phyloP scores from a whole-genome alignment of 1,140 invertebrate genomes.

The Mamestra configurata region DNA sequence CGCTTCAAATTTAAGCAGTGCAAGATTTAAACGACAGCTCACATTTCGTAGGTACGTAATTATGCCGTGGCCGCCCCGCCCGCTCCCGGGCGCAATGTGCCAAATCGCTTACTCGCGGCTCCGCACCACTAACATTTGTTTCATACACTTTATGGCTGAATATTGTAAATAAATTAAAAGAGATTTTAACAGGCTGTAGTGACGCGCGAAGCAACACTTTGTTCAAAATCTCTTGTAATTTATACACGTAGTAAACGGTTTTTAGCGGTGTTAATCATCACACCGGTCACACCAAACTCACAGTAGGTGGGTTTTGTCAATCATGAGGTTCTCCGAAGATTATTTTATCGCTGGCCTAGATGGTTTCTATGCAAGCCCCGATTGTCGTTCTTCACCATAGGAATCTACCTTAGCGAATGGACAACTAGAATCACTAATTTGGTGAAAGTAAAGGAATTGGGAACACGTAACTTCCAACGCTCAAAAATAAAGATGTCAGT shows the following conservation, averaged over 20 bases:
- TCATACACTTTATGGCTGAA: slow-evolving; percentile 30
- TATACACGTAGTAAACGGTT: slow-evolving; percentile 20
- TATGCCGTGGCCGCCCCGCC: slow-evolving; percentile 63
- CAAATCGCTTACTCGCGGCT: slow-evolving; percentile 84
- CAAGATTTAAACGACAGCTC: slow-evolving; percentile 85
- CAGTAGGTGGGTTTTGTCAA: too few species aligned
- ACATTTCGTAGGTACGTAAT: slow-evolving; percentile 85
- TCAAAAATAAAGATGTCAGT: too few species aligned
- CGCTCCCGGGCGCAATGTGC: slow-evolving; percentile 77
- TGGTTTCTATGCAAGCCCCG: too few species aligned
- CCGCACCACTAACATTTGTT: slow-evolving; percentile 63
- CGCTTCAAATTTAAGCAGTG: slow-evolving; percentile 83
- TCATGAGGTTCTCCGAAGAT: too few species aligned
- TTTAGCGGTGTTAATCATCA: slow-evolving; percentile 5
- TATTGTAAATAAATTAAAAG: slow-evolving; percentile 35
- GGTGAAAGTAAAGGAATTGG: too few species aligned
- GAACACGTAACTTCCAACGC: too few species aligned
- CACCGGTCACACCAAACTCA: too few species aligned
- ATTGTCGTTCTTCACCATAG: too few species aligned
- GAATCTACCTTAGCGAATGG: too few species aligned
- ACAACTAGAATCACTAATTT: too few species aligned
- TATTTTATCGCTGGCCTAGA: too few species aligned
- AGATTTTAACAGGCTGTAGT: slow-evolving; percentile 49
- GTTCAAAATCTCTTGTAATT: slow-evolving; percentile 23
- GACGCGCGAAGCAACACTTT: slow-evolving; percentile 12